Percentiles rank a stretch among this genome's conserved stretches.
These are phyloP conservation scores for Menura novaehollandiae DNA, from an alignment of 2,113 vertebrate genomes.

Conservation along the genomic window DNA sequence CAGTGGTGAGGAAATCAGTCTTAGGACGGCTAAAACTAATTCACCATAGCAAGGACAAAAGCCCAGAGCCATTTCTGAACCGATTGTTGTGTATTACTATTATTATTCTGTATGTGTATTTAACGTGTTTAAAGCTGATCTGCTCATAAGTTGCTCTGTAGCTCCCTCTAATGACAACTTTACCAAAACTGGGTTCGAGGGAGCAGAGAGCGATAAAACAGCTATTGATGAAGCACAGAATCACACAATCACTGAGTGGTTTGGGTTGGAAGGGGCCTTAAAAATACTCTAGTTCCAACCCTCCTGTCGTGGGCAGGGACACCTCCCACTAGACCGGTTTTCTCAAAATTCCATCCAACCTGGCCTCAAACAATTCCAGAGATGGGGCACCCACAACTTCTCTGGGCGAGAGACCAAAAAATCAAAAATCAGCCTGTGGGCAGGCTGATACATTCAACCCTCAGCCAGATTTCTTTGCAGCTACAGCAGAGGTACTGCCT, in stretches of 20 bases:
- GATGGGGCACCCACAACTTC: not conserved
- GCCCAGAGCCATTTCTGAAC: not conserved
- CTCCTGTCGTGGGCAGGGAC: not conserved
- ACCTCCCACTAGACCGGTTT: not conserved
- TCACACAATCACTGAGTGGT: not conserved
- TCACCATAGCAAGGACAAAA: not conserved
- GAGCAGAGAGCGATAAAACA: not conserved
- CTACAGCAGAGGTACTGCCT: not conserved
- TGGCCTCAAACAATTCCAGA: not conserved
- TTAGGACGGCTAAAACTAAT: not conserved
- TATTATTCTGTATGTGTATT: not conserved
- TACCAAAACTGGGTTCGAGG: not conserved
- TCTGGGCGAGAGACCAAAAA: not conserved
- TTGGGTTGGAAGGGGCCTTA: not conserved
- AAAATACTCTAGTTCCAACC: not conserved
- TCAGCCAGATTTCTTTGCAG: not conserved
- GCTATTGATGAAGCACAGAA: not conserved
- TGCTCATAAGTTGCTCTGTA: slow-evolving; percentile 23
- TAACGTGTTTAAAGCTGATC: not conserved
- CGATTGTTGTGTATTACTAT: rapidly evolving
- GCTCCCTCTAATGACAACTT: slow-evolving; percentile 32
- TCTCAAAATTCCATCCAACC: not conserved
- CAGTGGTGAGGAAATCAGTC: not conserved
- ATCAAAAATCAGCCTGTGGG: not conserved
- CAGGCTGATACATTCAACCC: not conserved